Conservation (phyloP, 2,888 invertebrate species). For the Philereme transversata region DNA sequence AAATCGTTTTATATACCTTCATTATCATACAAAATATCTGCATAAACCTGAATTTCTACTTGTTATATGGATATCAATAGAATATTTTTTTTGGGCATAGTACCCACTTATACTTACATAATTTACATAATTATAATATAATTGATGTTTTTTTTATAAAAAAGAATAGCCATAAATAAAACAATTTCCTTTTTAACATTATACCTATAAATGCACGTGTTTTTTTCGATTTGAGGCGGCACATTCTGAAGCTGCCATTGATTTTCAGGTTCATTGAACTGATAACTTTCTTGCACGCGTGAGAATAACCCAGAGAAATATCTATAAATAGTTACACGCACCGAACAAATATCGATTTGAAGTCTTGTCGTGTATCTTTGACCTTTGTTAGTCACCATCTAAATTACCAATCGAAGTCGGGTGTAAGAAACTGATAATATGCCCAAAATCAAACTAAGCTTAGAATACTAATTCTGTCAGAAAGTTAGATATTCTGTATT, state of each 20-base stretch:
- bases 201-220: conserved; percentile 22
- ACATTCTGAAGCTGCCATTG: conserved; percentile 35
- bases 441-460: conserved; percentile 17
- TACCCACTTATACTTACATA: too few species aligned
- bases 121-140: too few species aligned
- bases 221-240: conserved; percentile 30
- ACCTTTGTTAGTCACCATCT: conserved; percentile 26
- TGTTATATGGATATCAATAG: background rate
- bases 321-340: conserved; percentile 32
- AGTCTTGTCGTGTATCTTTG: conserved; percentile 24
- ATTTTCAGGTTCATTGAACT: conserved; percentile 48
- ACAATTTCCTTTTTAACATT: conserved; percentile 27
- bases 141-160: too few species aligned
- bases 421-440: conserved; percentile 5
- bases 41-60: conserved; percentile 44
- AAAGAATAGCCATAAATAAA: too few species aligned
- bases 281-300: conserved; percentile 39
- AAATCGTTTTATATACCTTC: conserved; percentile 41
- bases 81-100: conserved; percentile 23
- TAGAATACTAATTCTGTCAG: conserved; percentile 30
- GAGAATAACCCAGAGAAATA: conserved; percentile 32
- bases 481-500: conserved; percentile 45
- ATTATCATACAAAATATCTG: conserved; percentile 48
- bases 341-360: conserved; percentile 26
- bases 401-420: conserved; percentile 1